phyloP scores from a whole-genome alignment of 2,888 invertebrate genomes.

The Agrochola macilenta region DNA sequence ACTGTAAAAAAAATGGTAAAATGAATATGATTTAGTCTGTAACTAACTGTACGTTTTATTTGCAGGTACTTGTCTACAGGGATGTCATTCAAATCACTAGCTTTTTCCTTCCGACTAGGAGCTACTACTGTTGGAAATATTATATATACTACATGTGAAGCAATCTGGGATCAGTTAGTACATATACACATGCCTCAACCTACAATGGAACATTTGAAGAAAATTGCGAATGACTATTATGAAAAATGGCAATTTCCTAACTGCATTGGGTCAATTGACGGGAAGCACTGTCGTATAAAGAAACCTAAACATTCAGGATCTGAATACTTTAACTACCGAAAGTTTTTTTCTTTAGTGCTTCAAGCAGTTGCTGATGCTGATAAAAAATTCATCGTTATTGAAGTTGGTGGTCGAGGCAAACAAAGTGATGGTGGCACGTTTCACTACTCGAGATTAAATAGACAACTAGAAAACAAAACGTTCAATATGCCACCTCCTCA shows the following conservation, averaged over 20 bases:
- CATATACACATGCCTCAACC: slow-evolving; percentile 31
- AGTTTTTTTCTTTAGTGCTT: slow-evolving; percentile 51
- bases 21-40: slow-evolving; percentile 13
- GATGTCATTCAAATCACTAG: too few relatives aligned
- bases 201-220: slow-evolving; percentile 31
- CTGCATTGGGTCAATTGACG: slow-evolving; percentile 48
- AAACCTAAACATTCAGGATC: slow-evolving; percentile 48
- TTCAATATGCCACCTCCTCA: slow-evolving; percentile 48
- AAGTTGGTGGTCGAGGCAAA: slow-evolving; percentile 57
- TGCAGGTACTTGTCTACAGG: too few relatives aligned
- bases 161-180: slow-evolving; percentile 37
- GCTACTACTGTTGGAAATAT: too few relatives aligned
- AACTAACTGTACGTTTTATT: too few relatives aligned
- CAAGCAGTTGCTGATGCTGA: slow-evolving; percentile 56
- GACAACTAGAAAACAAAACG: slow-evolving; percentile 44
- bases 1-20: slow-evolving; percentile 35
- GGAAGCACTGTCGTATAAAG: slow-evolving; percentile 49
- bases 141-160: slow-evolving; percentile 23
- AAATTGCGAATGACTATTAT: slow-evolving; percentile 36
- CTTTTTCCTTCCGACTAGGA: too few relatives aligned
- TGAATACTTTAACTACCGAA: slow-evolving; percentile 52
- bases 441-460: slow-evolving; percentile 52
- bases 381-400: slow-evolving; percentile 54
- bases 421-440: slow-evolving; percentile 57
- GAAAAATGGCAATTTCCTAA: slow-evolving; percentile 51